Evolutionary conservation across 2,888 invertebrate species (phyloP), one percentile per base, ranked within the genome.

Genomic region (Cryptus armator): DNA sequence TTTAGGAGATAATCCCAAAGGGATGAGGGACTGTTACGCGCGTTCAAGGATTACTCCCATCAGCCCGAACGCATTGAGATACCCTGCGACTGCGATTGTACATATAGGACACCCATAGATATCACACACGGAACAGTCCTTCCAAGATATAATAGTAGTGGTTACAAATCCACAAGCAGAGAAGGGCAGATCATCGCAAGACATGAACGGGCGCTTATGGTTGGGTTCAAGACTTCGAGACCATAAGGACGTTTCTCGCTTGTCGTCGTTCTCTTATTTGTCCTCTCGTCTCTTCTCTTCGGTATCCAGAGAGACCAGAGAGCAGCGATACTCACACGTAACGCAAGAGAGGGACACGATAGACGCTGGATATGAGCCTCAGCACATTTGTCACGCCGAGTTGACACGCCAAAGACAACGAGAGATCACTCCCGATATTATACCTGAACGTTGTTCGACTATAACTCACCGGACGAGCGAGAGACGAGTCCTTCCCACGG

Each of bases 301-400:
- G 14, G 48, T 85, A 88, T 84, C 87, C 86, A 86, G 79, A 85
- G 84, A 77, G 76, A 76, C 86, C 84, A 76, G 83, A 87, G 87
- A 14, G 48, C 51, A 44, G 24, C 37, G 46, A 56, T 9, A 37
- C 51, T 14, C 68, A 32, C 29, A 56, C 59, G 68, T 19, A 59
- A 62, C 59, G 48, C 19, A 74, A 46, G 32, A 70, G 48, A 51
- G 67, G 43, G 48, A 66, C 44, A 43, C 37, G 59, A 71, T 51
- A 79, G 46, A 78, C 51, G 32, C 48, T 14, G 81, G 75, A 82
- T 85, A 85, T 79, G 82, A 82, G 64, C 77, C 80, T 67, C 82
- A 85, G 87, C 85, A 86, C 90, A 91, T 91, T 91, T 91, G 91
- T 91, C 91, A 91, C 91, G 89, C 84, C 68, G 74, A 80, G 88